phyloP scores from a whole-genome alignment of 1,140 invertebrate species.

The Meloidogyne exigua region DNA sequence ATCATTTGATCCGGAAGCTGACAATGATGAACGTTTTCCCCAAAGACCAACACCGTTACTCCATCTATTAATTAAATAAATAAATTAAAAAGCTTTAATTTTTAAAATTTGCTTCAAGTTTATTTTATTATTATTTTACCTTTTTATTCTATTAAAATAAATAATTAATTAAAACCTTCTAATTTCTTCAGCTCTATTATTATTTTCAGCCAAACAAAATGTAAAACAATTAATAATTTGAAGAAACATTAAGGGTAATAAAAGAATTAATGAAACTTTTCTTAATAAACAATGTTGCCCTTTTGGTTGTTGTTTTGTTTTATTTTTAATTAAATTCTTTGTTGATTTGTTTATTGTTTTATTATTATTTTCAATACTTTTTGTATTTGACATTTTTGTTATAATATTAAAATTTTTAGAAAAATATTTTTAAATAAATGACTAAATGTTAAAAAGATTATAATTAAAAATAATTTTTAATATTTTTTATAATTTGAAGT shows the following conservation, averaged over 20 bases:
- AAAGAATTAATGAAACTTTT: not conserved
- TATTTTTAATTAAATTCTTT: not conserved
- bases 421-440: not conserved
- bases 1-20: not conserved
- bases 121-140: no score
- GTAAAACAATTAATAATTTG: slow-evolving; percentile 15
- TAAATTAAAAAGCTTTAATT: no score
- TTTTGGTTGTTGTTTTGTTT: not conserved
- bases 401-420: no score
- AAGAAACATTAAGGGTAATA: not conserved
- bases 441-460: no score
- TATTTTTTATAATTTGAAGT: no score
- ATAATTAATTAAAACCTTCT: not conserved
- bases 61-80: slow-evolving; percentile 23
- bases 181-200: not conserved
- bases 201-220: not conserved
- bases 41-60: slow-evolving; percentile 44
- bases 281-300: not conserved
- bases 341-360: not conserved
- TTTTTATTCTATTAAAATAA: not conserved
- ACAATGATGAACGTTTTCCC: slow-evolving; percentile 38
- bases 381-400: not conserved
- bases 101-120: no score
- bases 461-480: no score
- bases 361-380: not conserved